Evolutionary conservation across 2,888 invertebrate genomes (phyloP).

Genomic region (Dendrolimus houi): DNA sequence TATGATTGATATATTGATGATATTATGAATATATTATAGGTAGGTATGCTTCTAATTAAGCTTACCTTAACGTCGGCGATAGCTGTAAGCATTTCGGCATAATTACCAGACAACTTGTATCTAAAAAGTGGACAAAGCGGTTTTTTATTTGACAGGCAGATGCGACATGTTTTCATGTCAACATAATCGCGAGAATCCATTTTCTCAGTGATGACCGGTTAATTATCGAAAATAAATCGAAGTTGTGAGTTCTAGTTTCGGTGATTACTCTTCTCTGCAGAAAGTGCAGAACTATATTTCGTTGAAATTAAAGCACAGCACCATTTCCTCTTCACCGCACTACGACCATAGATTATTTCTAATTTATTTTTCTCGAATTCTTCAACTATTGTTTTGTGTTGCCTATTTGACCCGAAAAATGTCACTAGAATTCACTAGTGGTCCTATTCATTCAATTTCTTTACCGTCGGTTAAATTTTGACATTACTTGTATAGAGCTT

Average conservation of each 20-base stretch:
- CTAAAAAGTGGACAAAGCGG: slow-evolving; percentile 62
- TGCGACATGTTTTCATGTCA: slow-evolving; percentile 60
- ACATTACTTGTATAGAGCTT: no score
- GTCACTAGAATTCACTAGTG: background rate
- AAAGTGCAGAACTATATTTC: slow-evolving; percentile 3
- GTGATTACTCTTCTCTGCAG: background rate
- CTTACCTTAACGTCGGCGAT: slow-evolving; percentile 67
- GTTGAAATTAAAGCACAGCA: slow-evolving; percentile 10
- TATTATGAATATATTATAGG: background rate
- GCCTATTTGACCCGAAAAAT: no score
- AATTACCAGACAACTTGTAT: slow-evolving; percentile 67
- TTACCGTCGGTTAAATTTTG: background rate
- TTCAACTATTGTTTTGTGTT: background rate
- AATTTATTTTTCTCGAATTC: slow-evolving; percentile 7
- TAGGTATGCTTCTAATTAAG: slow-evolving; percentile 3
- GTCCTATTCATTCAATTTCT: background rate
- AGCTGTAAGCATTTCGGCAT: slow-evolving; percentile 70
- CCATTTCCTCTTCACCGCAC: slow-evolving; percentile 28
- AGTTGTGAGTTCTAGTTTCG: slow-evolving; percentile 7
- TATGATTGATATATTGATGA: background rate
- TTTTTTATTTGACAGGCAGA: slow-evolving; percentile 60
- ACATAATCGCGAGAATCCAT: slow-evolving; percentile 34
- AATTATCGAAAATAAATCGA: slow-evolving; percentile 30
- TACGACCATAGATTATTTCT: slow-evolving; percentile 26
- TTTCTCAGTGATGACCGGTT: slow-evolving; percentile 32